These are phyloP conservation scores for Phacellophora camtschatica DNA, from an alignment of 30 jellyfish, hydroid and myxozoan species.

Conservation along the genomic window DNA sequence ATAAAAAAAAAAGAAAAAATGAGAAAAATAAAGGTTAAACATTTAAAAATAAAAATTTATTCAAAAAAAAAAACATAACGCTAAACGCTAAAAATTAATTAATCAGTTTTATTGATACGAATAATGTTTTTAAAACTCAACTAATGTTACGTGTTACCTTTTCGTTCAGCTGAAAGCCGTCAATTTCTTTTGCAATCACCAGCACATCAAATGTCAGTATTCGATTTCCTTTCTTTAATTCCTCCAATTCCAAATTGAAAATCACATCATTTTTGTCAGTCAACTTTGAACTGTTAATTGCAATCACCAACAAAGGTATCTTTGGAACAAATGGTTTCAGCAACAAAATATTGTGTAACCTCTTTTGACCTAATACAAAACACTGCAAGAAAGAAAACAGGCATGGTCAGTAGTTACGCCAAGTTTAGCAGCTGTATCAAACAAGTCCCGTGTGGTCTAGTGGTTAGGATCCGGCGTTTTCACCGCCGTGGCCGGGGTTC, in stretches of 20 bases:
- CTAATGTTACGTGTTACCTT: no score
- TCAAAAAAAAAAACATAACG: no score
- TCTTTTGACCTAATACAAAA: no score
- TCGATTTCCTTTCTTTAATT: neutral
- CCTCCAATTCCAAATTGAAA: neutral
- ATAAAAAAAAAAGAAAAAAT: no score
- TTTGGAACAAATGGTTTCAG: conserved; percentile 12
- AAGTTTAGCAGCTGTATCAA: no score
- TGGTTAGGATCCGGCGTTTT: conserved; percentile 25
- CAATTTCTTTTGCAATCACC: neutral
- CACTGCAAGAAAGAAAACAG: no score
- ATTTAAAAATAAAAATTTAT: no score
- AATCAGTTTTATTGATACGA: no score
- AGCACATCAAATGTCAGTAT: conserved; percentile 8
- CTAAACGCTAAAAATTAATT: no score
- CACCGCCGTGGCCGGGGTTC: conserved; percentile 51
- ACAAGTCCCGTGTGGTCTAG: neutral
- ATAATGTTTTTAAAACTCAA: no score
- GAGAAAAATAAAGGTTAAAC: no score
- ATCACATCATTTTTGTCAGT: neutral
- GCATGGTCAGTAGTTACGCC: no score
- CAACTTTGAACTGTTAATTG: neutral
- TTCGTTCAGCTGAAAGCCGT: conserved; percentile 8
- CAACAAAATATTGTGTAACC: neutral
- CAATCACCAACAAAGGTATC: conserved; percentile 10